phyloP scores from a whole-genome alignment of 2,113 vertebrate genomes.

The Dromiciops gliroides region DNA sequence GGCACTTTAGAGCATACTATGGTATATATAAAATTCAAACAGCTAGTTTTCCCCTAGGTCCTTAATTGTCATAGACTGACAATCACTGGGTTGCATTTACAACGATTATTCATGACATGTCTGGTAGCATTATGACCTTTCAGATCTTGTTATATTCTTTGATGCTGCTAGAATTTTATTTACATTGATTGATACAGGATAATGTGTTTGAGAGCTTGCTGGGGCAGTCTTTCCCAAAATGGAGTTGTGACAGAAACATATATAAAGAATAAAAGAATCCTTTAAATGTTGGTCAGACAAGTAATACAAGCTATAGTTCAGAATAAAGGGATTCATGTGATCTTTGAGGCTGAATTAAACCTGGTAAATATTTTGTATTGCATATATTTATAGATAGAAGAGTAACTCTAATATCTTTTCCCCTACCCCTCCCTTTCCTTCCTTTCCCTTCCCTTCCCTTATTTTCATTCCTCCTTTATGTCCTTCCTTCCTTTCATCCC shows the following conservation, averaged over 20 bases:
- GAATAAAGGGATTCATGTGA: conserved; percentile 51
- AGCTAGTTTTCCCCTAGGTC: conserved; percentile 70
- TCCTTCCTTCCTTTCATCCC: not conserved
- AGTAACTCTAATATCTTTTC: not conserved
- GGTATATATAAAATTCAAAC: conserved; percentile 55
- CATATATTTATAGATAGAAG: not conserved
- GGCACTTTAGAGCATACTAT: conserved; percentile 36
- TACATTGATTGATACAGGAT: conserved; percentile 83
- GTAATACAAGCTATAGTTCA: conserved; percentile 62
- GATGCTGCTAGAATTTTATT: conserved; percentile 83
- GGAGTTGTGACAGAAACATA: conserved; percentile 35
- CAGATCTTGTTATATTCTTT: conserved; percentile 83
- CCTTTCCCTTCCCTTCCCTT: not conserved
- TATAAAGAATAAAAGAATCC: conserved; percentile 51
- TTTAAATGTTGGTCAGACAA: conserved; percentile 42
- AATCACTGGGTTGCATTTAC: conserved; percentile 78
- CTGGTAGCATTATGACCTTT: conserved; percentile 83
- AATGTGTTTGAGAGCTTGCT: conserved; percentile 78
- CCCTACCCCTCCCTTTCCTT: not conserved
- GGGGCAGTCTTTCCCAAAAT: conserved; percentile 60
- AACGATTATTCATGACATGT: conserved; percentile 83
- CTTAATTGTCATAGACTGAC: conserved; percentile 75
- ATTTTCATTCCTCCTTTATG: not conserved
- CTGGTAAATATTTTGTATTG: conserved; percentile 41
- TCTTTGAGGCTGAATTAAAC: conserved; percentile 48